These are phyloP conservation scores for Alethe diademata DNA, from an alignment of 2,113 vertebrate species.

Conservation along the genomic window DNA sequence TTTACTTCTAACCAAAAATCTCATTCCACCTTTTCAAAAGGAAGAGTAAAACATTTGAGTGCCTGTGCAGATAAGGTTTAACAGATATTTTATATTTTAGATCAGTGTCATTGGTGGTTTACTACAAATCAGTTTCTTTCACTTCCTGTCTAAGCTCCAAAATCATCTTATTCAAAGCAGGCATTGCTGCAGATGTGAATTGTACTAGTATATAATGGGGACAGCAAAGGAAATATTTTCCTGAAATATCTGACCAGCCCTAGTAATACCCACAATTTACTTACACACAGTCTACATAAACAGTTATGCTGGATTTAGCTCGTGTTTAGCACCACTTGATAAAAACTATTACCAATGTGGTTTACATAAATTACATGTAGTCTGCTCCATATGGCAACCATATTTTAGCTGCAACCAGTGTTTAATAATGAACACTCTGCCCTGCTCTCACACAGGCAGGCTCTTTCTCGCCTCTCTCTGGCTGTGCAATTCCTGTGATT, in stretches of 20 bases:
- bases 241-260: conserved; percentile 28
- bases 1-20: neutral
- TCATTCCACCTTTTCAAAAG: neutral
- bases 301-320: conserved; percentile 31
- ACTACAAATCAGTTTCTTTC: neutral
- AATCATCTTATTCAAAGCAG: neutral
- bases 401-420: conserved; percentile 58
- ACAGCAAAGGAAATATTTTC: conserved; percentile 4
- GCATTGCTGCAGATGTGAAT: neutral
- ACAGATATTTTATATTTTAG: neutral
- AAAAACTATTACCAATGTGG: conserved; percentile 59
- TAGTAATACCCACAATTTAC: conserved; percentile 46
- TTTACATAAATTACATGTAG: conserved; percentile 68
- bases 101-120: neutral
- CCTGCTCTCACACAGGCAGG: neutral
- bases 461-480: neutral
- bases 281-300: conserved; percentile 22
- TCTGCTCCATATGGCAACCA: conserved; percentile 63
- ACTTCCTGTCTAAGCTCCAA: neutral
- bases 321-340: conserved; percentile 59
- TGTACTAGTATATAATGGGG: neutral
- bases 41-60: neutral
- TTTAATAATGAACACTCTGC: conserved; percentile 54
- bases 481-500: conserved; percentile 51
- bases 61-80: neutral